phyloP scores from a whole-genome alignment of 35 echinoderm and acorn worm species.

The Lytechinus pictus region DNA sequence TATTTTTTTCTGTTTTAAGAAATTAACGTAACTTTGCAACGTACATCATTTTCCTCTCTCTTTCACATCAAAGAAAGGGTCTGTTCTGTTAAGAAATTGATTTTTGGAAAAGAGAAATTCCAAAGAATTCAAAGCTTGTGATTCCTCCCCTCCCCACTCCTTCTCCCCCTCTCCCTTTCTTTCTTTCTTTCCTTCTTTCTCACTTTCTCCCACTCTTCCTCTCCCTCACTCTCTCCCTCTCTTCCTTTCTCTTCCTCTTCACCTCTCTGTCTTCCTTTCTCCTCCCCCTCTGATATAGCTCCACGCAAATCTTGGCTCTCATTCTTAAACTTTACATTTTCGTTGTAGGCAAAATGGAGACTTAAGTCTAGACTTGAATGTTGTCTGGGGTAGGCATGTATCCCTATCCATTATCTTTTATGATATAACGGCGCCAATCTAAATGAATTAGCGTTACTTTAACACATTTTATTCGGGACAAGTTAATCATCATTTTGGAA shows the following conservation, averaged over 20 bases:
- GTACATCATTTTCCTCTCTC: too few species aligned
- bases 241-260: background rate
- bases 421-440: background rate
- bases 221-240: background rate
- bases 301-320: background rate
- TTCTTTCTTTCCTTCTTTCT: background rate
- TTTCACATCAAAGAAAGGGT: too few species aligned
- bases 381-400: background rate
- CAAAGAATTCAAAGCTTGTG: too few species aligned
- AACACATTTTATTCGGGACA: background rate
- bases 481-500: background rate
- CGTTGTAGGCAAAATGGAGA: background rate
- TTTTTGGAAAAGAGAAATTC: too few species aligned
- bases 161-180: background rate
- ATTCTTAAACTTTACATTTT: background rate
- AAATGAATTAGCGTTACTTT: background rate
- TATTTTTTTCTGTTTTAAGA: too few species aligned
- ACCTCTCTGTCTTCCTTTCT: background rate
- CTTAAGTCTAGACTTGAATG: background rate
- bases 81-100: too few species aligned
- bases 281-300: too few species aligned
- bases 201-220: background rate
- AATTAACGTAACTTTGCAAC: too few species aligned
- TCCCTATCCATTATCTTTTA: background rate
- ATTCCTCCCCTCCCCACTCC: background rate